Conservation (phyloP, 2,797 vertebrate species). For the Gallinago stenura region DNA sequence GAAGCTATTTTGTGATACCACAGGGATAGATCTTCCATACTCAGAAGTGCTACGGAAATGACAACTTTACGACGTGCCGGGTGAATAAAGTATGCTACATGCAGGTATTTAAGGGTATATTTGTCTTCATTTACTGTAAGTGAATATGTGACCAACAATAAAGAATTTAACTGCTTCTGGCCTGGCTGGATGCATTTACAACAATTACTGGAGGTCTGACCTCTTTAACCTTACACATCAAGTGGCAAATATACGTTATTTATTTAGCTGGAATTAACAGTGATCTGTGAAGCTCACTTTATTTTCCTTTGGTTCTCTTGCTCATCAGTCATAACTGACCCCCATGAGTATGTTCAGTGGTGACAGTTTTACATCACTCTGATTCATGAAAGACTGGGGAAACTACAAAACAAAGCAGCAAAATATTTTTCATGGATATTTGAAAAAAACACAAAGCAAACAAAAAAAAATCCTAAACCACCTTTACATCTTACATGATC, state of each 20-base stretch:
- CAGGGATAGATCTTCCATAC: slow-evolving; percentile 50
- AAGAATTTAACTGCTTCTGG: slow-evolving; percentile 38
- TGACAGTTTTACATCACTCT: not conserved
- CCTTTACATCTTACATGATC: not conserved
- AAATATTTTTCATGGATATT: not conserved
- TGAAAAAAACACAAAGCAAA: not conserved
- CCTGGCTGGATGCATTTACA: slow-evolving; percentile 5
- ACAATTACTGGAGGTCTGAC: slow-evolving; percentile 37
- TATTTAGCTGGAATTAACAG: slow-evolving; percentile 67
- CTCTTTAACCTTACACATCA: slow-evolving; percentile 41
- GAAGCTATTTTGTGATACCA: slow-evolving; percentile 74
- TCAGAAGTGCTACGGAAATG: slow-evolving; percentile 35
- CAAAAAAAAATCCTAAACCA: not conserved
- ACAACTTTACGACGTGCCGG: slow-evolving; percentile 30
- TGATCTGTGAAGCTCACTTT: slow-evolving; percentile 20
- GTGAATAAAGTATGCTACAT: slow-evolving; percentile 32
- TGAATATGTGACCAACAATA: slow-evolving; percentile 30
- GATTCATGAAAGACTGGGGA: not conserved
- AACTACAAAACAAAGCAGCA: not conserved
- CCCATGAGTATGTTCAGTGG: not conserved
- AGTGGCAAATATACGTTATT: slow-evolving; percentile 10
- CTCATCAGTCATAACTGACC: slow-evolving; percentile 23
- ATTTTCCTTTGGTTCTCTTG: slow-evolving; percentile 28
- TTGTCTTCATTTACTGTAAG: slow-evolving; percentile 53
- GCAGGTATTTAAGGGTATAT: slow-evolving; percentile 38